These are phyloP conservation scores for Xanthorhoe spadicearia DNA, from an alignment of 2,888 invertebrate genomes.

Conservation along the genomic window DNA sequence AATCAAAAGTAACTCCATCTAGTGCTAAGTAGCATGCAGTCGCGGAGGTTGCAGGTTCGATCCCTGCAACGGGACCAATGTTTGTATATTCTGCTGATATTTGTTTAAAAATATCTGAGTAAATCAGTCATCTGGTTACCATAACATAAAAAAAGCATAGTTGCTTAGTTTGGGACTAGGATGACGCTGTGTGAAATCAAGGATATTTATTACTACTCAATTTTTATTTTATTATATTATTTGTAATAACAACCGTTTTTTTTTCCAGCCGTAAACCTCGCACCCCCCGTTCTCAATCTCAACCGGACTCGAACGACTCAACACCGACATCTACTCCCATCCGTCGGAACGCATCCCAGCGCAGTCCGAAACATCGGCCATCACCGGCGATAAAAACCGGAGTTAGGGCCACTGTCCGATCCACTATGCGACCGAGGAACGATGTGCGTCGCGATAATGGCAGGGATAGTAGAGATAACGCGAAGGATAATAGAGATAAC, in stretches of 20 bases:
- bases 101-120: too few species aligned
- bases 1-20: too few species aligned
- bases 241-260: conserved; percentile 9
- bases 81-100: too few species aligned
- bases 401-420: conserved; percentile 37
- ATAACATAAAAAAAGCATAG: too few species aligned
- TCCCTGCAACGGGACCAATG: too few species aligned
- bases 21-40: too few species aligned
- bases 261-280: conserved; percentile 52
- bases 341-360: conserved; percentile 67
- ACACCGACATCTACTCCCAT: conserved; percentile 44
- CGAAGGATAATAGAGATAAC: conserved; percentile 2
- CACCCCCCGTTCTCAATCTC: conserved; percentile 69
- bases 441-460: conserved; percentile 1
- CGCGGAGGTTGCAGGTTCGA: too few species aligned
- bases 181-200: too few species aligned
- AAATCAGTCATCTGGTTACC: too few species aligned
- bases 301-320: conserved; percentile 68
- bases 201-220: too few species aligned
- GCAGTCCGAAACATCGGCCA: conserved; percentile 51
- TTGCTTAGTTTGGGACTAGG: too few species aligned
- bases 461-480: not conserved
- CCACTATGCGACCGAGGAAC: not conserved
- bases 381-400: conserved; percentile 40
- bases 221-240: conserved; percentile 23